Base-by-base conservation (phyloP, 53 echinoderm and acorn worm genomes). In the Henricia sp. region DNA sequence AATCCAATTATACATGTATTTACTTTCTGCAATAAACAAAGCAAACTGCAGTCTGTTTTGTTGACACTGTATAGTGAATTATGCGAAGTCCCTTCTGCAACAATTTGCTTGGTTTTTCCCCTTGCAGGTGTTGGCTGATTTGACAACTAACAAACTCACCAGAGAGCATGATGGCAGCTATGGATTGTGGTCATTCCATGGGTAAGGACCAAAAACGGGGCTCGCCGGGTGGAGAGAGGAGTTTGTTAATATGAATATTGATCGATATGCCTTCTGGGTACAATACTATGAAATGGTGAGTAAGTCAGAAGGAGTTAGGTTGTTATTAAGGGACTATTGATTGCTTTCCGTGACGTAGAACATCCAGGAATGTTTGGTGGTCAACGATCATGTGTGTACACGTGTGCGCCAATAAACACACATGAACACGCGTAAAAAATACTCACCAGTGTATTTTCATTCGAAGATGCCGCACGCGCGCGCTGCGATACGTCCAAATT, bases 71-170 rank as follows among this genome's bases (percentile, higher is more conserved):
- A 3, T 56, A 25, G 56, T 28, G 27, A 28, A 56, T 24, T 23
- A 25, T 19, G 1, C 27, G 56, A 56, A 3, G 25, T 3, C 16
- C 56, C 8, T 9, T 56, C 24, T 23, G 24, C 27, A 23, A n/a
- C n/a, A 56, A 16, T 12, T 56, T 56, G 8, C 56, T 28, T 24
- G 2, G 21, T 17, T 51, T 6, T 51, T 53, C 21, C 3, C 28
- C 6, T 48, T 26, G 38, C 64, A 96, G 96, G 84, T 96, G 3
- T 71, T 94, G 42, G 97, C 89, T 28, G 97, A 96, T 85, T 86
- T 96, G 39, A 96, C 97, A n/a, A 94, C 89, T 37, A 96, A 96
- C 67, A 96, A 96, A 68, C 64, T 96, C 20, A 96, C 92, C 56
- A 88, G 97, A 82, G 88, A 83, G 36, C 68, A 88, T 83, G 97